These are phyloP conservation scores for Strigamia crassipes DNA, from an alignment of 2,888 invertebrate genomes.

Conservation along the genomic window DNA sequence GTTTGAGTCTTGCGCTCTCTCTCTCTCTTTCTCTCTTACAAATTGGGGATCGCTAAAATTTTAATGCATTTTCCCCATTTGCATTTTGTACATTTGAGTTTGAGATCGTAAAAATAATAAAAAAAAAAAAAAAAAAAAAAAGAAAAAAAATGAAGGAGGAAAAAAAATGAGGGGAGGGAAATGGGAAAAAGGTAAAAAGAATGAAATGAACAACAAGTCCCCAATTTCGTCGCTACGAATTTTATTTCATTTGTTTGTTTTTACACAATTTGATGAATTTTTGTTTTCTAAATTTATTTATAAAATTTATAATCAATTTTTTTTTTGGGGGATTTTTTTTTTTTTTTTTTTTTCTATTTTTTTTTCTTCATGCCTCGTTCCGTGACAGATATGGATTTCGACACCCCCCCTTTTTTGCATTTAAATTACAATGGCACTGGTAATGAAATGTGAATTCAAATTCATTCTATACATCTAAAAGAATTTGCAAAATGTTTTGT, in stretches of 20 bases:
- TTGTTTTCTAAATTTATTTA: too few species aligned
- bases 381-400: conserved; percentile 37
- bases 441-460: conserved; percentile 34
- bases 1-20: conserved; percentile 14
- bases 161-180: neutral
- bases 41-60: conserved; percentile 45
- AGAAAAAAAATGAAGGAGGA: neutral
- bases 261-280: neutral
- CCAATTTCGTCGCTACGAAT: neutral
- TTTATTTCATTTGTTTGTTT: neutral
- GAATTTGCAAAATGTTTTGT: conserved; percentile 37
- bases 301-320: too few species aligned
- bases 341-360: neutral
- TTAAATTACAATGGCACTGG: conserved; percentile 31
- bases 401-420: conserved; percentile 36
- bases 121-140: neutral
- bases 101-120: conserved; percentile 28
- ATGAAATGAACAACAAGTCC: conserved; percentile 8
- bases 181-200: neutral
- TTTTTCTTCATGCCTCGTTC: conserved; percentile 23
- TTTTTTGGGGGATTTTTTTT: neutral
- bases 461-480: conserved; percentile 31
- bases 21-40: conserved; percentile 19
- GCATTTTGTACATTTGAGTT: conserved; percentile 34
- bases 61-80: conserved; percentile 43